Conservation (phyloP, 2,888 invertebrate species). For the Fragum sueziense region DNA sequence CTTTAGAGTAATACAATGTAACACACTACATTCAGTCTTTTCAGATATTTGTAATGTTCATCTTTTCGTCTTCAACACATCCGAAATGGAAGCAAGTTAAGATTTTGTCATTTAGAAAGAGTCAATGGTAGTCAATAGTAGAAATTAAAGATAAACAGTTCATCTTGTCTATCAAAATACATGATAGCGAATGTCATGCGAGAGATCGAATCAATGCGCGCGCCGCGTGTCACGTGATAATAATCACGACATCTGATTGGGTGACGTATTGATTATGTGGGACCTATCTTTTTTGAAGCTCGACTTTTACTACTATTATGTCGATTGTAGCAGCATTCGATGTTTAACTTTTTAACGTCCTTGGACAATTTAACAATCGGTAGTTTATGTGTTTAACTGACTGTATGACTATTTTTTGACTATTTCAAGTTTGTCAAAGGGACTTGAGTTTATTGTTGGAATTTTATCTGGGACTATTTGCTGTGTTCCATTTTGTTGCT, state of each 20-base stretch:
- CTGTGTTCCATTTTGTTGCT: neutral
- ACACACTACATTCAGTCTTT: too few relatives aligned
- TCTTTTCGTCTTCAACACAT: too few relatives aligned
- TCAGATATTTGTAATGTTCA: too few relatives aligned
- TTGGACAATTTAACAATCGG: neutral
- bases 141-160: neutral
- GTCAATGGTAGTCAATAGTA: too few relatives aligned
- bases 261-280: conserved; percentile 12
- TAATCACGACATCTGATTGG: conserved; percentile 1
- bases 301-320: conserved; percentile 10
- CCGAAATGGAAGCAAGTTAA: too few relatives aligned
- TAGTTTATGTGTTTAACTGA: conserved; percentile 20
- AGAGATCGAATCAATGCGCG: conserved; percentile 26
- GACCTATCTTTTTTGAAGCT: conserved; percentile 18
- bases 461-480: neutral
- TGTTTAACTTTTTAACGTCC: conserved; percentile 8
- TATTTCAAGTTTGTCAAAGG: neutral
- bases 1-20: too few relatives aligned
- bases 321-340: conserved; percentile 16
- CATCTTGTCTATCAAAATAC: neutral
- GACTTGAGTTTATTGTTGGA: neutral
- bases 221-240: conserved; percentile 23
- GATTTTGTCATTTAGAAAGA: too few relatives aligned
- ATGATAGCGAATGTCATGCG: conserved; percentile 12
- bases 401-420: neutral